A percentile compares a stretch with the other conserved stretches of the same genome.
These are phyloP conservation scores for Dromaius novaehollandiae DNA, from an alignment of 2,113 vertebrate species.

Conservation along the genomic window DNA sequence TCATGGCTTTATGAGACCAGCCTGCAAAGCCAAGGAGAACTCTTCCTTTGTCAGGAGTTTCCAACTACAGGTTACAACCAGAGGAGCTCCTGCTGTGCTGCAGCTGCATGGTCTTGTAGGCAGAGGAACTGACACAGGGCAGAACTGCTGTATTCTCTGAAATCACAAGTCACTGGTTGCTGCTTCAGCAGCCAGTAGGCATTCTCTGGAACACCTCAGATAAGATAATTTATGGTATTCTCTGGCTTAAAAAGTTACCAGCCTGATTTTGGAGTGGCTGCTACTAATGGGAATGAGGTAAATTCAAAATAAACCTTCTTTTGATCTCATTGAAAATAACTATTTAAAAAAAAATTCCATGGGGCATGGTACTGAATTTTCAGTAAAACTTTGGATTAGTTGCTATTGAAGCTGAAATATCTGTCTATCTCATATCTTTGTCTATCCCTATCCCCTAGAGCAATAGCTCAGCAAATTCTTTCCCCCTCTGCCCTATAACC, in stretches of 20 bases:
- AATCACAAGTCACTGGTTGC: background rate
- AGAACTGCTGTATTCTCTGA: background rate
- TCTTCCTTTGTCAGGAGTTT: background rate
- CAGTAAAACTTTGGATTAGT: slow-evolving; percentile 55
- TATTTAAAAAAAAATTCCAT: background rate
- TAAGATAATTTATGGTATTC: background rate
- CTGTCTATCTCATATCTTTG: slow-evolving; percentile 47
- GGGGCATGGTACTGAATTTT: slow-evolving; percentile 10
- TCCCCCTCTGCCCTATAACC: slow-evolving; percentile 42
- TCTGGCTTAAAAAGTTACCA: background rate
- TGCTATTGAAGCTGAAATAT: slow-evolving; percentile 49
- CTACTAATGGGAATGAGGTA: background rate
- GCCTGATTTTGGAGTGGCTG: background rate
- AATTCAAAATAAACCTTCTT: background rate
- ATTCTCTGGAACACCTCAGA: background rate
- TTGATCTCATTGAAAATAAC: background rate
- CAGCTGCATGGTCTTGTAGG: background rate
- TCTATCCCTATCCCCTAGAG: slow-evolving; percentile 42
- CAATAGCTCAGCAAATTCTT: slow-evolving; percentile 65
- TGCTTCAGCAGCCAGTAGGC: background rate
- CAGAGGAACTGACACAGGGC: background rate
- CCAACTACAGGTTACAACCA: background rate
- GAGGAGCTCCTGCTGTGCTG: background rate
- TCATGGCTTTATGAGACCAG: background rate
- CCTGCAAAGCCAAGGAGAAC: background rate